phyloP scores from a whole-genome alignment of 2,797 vertebrate genomes.

The Ara ararauna region DNA sequence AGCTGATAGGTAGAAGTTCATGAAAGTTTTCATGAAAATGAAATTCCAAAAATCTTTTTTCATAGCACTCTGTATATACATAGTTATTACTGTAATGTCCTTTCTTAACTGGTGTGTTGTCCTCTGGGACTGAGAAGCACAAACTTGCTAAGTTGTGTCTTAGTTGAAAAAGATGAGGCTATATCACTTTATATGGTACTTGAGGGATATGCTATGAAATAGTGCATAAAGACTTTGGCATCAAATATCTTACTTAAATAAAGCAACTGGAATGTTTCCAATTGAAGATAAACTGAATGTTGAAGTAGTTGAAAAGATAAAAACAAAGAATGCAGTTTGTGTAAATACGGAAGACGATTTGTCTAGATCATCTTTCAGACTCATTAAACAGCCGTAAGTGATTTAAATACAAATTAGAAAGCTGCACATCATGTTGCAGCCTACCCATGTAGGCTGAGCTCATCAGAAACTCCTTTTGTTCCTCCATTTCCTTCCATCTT shows the following conservation, averaged over 20 bases:
- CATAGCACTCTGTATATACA: not conserved
- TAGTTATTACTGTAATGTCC: not conserved
- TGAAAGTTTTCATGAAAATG: not conserved
- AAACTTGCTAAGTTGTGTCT: not conserved
- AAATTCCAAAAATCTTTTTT: not conserved
- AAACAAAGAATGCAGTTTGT: conserved; percentile 16
- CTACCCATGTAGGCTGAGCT: conserved; percentile 45
- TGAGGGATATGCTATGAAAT: not conserved
- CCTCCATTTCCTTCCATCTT: conserved; percentile 21
- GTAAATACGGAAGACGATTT: conserved; percentile 33
- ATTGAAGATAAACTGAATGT: not conserved
- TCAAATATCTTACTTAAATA: conserved; percentile 8
- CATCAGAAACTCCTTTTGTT: conserved; percentile 44
- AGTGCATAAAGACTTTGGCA: not conserved
- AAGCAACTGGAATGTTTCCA: conserved; percentile 9
- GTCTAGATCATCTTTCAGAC: conserved; percentile 55
- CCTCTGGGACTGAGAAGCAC: not conserved
- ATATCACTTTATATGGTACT: not conserved
- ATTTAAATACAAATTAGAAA: conserved; percentile 58
- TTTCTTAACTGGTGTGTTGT: not conserved
- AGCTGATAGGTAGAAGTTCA: not conserved
- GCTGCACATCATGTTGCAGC: conserved; percentile 48
- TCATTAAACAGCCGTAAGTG: conserved; percentile 43
- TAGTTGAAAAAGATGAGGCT: not conserved
- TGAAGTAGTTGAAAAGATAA: conserved; percentile 32